These are phyloP conservation scores for Fulica atra DNA, from an alignment of 2,113 vertebrate species.

Conservation along the genomic window DNA sequence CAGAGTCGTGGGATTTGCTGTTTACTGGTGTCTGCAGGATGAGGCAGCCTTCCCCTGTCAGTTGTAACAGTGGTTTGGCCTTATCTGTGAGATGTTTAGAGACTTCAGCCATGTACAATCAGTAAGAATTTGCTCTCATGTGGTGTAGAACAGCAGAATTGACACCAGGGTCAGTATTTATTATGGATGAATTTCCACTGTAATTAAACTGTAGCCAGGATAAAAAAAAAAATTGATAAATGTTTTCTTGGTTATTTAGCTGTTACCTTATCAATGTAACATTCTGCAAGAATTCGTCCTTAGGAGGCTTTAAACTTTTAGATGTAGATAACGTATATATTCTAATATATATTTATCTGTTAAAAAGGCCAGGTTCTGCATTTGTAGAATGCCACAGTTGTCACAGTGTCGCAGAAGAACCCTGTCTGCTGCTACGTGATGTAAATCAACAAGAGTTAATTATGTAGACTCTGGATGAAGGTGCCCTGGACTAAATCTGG, in stretches of 20 bases:
- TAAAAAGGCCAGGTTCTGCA: neutral
- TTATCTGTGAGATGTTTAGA: neutral
- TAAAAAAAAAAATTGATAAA: neutral
- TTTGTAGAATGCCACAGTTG: constrained; percentile 4
- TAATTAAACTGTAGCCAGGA: neutral
- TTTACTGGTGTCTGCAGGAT: neutral
- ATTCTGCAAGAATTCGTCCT: neutral
- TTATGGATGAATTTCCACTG: neutral
- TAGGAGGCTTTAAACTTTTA: neutral
- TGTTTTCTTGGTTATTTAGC: neutral
- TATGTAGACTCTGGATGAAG: neutral
- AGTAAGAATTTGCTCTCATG: neutral
- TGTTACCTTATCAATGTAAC: neutral
- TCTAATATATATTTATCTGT: neutral
- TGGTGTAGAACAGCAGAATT: neutral
- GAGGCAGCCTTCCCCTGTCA: neutral
- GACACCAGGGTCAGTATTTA: neutral
- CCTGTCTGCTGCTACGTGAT: neutral
- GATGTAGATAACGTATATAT: too few relatives aligned
- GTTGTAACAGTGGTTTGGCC: neutral
- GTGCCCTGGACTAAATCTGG: neutral
- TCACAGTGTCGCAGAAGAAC: neutral
- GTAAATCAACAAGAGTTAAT: neutral
- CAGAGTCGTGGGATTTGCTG: too few relatives aligned
- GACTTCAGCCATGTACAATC: neutral